Evolutionary conservation across 2,888 invertebrate genomes (phyloP).

Genomic region (Tenthredo distinguenda): DNA sequence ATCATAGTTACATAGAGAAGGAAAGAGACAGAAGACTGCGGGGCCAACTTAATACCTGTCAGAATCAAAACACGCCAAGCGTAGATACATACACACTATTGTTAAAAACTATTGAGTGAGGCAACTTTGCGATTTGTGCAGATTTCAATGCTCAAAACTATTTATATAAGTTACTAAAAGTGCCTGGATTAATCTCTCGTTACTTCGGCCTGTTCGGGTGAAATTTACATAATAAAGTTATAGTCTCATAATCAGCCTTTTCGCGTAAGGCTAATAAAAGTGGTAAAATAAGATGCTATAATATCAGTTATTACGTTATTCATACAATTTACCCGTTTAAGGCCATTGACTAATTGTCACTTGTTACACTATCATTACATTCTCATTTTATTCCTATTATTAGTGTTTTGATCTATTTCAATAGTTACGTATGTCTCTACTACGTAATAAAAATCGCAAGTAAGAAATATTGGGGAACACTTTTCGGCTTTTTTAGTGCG

Average conservation of each 20-base stretch:
- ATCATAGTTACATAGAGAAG: too few species aligned
- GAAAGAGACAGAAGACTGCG: too few species aligned
- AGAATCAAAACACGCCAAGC: too few species aligned
- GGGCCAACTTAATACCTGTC: too few species aligned
- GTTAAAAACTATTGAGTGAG: background rate
- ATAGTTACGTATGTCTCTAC: background rate
- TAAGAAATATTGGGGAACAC: constrained; percentile 39
- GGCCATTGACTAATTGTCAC: constrained; percentile 50
- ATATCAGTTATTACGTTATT: constrained; percentile 12
- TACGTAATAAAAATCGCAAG: background rate
- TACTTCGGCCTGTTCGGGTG: background rate
- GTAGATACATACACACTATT: background rate
- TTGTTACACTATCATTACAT: constrained; percentile 35
- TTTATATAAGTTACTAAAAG: background rate
- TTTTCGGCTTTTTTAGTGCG: constrained; percentile 16
- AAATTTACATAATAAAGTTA: background rate
- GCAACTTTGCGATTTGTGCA: background rate
- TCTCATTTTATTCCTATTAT: background rate
- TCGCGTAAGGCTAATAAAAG: background rate
- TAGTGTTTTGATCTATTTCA: background rate
- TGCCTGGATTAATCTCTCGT: background rate
- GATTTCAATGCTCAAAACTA: background rate
- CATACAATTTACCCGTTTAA: constrained; percentile 41
- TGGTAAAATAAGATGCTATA: background rate
- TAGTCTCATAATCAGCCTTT: constrained; percentile 4